phyloP scores from a whole-genome alignment of 2,113 vertebrate genomes.

The Cyprinodon variegatus region DNA sequence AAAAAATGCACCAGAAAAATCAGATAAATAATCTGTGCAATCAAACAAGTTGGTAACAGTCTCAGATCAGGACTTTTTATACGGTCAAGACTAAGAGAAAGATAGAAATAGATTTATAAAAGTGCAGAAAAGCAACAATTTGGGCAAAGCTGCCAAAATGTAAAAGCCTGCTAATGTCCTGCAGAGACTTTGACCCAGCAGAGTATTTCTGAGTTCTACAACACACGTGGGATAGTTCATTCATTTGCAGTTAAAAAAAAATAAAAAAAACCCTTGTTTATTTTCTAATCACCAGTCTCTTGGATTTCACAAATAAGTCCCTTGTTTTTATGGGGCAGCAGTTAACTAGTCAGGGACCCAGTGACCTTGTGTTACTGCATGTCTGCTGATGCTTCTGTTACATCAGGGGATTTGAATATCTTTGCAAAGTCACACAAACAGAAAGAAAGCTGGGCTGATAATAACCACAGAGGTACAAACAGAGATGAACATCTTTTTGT shows the following conservation, averaged over 20 bases:
- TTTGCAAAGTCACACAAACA: constrained; percentile 48
- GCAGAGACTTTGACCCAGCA: background rate
- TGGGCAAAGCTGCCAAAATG: too few species aligned
- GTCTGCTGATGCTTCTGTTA: constrained; percentile 48
- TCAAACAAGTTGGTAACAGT: background rate
- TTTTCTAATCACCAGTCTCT: too few species aligned
- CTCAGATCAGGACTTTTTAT: background rate
- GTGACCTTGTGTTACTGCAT: constrained; percentile 44
- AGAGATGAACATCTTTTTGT: constrained; percentile 22
- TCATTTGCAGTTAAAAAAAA: too few species aligned
- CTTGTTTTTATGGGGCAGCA: constrained; percentile 33
- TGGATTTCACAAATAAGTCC: background rate
- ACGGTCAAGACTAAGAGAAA: background rate
- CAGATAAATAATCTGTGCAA: background rate
- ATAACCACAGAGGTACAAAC: constrained; percentile 18
- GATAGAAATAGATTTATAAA: background rate
- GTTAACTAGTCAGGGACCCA: constrained; percentile 35
- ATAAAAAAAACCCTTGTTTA: too few species aligned
- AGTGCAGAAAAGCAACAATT: background rate
- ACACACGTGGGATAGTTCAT: too few species aligned
- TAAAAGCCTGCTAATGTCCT: background rate
- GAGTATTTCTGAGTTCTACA: background rate
- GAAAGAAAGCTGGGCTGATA: background rate
- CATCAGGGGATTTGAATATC: constrained; percentile 64
- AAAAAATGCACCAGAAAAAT: background rate